phyloP scores from a whole-genome alignment of 2,113 vertebrate species.

The Peromyscus leucopus region DNA sequence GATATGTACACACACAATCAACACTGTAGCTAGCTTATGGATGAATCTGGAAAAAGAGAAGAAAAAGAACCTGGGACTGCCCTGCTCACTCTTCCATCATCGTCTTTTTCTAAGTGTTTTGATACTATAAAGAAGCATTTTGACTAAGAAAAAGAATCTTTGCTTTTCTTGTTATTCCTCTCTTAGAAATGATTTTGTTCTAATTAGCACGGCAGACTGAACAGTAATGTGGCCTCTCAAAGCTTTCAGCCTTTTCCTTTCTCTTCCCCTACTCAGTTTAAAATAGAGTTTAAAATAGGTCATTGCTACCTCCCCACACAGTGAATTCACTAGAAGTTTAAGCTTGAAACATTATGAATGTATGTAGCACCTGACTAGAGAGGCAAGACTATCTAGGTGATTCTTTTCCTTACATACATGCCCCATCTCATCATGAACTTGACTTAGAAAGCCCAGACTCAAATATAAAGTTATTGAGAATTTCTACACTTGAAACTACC shows the following conservation, averaged over 20 bases:
- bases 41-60: not conserved
- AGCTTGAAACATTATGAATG: not conserved
- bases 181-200: slow-evolving; percentile 2
- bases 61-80: too few relatives aligned
- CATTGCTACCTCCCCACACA: not conserved
- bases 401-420: not conserved
- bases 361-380: fast-evolving
- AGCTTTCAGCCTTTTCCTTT: too few relatives aligned
- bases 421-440: not conserved
- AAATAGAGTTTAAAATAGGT: not conserved
- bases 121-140: not conserved
- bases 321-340: not conserved
- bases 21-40: not conserved
- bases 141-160: not conserved
- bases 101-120: not conserved
- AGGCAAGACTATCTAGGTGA: not conserved
- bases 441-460: not conserved
- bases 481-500: not conserved
- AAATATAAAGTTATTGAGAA: not conserved
- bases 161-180: not conserved
- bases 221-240: not conserved
- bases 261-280: not conserved
- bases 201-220: not conserved
- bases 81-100: not conserved
- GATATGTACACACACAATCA: not conserved